Base-by-base conservation (phyloP, 2,797 vertebrate species). In the Urocyon cinereoargenteus region DNA sequence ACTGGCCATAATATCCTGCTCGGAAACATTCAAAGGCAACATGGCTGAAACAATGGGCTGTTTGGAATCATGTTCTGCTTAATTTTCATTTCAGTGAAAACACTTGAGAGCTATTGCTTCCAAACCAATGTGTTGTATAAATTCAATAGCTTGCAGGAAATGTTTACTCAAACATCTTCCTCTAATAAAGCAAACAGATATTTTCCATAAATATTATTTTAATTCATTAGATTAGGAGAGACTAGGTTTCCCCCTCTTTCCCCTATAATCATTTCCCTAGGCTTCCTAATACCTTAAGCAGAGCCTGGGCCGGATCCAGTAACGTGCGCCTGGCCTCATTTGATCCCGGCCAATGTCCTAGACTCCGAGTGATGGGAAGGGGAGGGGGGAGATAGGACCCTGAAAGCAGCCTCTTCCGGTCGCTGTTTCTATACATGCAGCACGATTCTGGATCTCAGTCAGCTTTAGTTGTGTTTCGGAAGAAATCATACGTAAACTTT, bases 71-170 rank as follows among this genome's bases (percentile, higher is more conserved):
- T 1, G 15, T 45, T 89, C 73, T 89, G 81, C 84, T 96, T 59
- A 75, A 94, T 94, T 86, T 95, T 90, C 93, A 72, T 90, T 95
- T 96, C 82, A 36, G 36, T 36, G 95, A 90, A 97, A 94, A 95
- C 31, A 90, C 9, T 61, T 64, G 83, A 36, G 77, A 95, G 62
- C 61, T 49, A 90, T 2, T 49, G n/a, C 59, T 91, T 96, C 62
- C 49, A 95, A 89, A 89, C 55, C 64, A 92, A 89, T 49, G 26
- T 84, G 66, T 78, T 90, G n/a, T 5, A 94, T 79, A 94, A 93
- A 94, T 96, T 87, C 86, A 96, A 93, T 12, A 90, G 75, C 75
- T 62, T 89, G 55, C 66, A 97, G 93, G 96, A 95, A 94, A 93
- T 89, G 57, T 96, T 97, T 84, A 91, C 59, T 88, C 91, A 94